These are phyloP conservation scores for Smutsia temminckii DNA, from an alignment of 2,797 vertebrate species.

Conservation along the genomic window DNA sequence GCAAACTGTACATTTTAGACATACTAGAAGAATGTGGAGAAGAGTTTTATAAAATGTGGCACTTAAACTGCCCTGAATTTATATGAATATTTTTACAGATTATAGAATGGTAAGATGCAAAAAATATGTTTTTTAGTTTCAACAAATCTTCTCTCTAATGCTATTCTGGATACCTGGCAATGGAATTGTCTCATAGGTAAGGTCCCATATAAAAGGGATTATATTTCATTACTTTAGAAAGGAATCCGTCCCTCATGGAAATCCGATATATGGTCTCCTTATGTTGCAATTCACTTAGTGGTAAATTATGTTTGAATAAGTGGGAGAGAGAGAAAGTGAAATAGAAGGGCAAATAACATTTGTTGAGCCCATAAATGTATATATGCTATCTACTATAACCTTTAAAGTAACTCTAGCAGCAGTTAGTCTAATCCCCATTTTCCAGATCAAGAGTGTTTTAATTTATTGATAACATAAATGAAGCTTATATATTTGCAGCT, in stretches of 20 bases:
- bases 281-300: not conserved
- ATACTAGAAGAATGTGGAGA: constrained; percentile 48
- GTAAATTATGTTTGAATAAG: not conserved
- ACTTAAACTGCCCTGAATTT: not conserved
- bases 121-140: not conserved
- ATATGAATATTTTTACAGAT: not conserved
- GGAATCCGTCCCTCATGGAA: not conserved
- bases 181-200: not conserved
- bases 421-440: not conserved
- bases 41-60: not conserved
- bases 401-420: not conserved
- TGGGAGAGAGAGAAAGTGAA: not conserved
- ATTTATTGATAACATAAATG: not conserved
- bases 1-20: constrained; percentile 25
- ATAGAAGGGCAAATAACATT: not conserved
- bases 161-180: not conserved
- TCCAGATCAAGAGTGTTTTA: not conserved
- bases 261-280: not conserved
- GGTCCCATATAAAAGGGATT: not conserved
- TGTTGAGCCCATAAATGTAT: not conserved
- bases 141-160: not conserved
- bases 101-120: not conserved
- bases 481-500: not conserved
- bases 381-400: not conserved
- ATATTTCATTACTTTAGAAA: constrained; percentile 25